A percentile compares a stretch with the other conserved stretches of the same genome.
These are phyloP conservation scores for Xylota sylvarum DNA, from an alignment of 2,888 invertebrate genomes.

Conservation along the genomic window DNA sequence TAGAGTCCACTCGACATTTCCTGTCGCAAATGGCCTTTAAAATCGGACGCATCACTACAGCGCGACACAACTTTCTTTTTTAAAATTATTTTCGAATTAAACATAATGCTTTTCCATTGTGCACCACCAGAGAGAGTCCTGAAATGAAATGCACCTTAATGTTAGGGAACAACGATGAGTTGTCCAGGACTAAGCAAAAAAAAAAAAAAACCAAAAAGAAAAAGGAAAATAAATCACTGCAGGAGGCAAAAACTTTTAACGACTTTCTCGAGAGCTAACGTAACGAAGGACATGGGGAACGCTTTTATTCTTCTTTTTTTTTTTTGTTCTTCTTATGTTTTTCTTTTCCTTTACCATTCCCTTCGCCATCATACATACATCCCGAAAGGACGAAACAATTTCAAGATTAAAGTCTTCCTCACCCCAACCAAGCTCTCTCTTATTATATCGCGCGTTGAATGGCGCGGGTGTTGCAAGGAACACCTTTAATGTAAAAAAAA, in stretches of 20 bases:
- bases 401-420: constrained; percentile 70
- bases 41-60: constrained; percentile 18
- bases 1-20: constrained; percentile 22
- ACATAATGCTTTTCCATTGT: constrained; percentile 69
- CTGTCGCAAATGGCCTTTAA: constrained; percentile 16
- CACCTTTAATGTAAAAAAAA: constrained; percentile 57
- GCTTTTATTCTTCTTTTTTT: constrained; percentile 42
- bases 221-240: constrained; percentile 72
- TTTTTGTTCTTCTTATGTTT: constrained; percentile 25
- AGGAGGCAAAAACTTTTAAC: constrained; percentile 76
- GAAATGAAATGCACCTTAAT: constrained; percentile 72
- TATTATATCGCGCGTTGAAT: constrained; percentile 49
- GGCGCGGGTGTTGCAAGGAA: constrained; percentile 45
- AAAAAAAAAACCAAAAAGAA: constrained; percentile 8
- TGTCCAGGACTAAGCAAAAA: constrained; percentile 52
- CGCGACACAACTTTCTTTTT: constrained; percentile 17
- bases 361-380: constrained; percentile 33
- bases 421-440: constrained; percentile 39
- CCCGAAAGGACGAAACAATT: constrained; percentile 72
- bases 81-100: constrained; percentile 75
- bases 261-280: constrained; percentile 75
- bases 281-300: constrained; percentile 63
- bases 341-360: constrained; percentile 15
- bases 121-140: constrained; percentile 31
- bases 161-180: constrained; percentile 63